These are phyloP conservation scores for Cyclopterus lumpus DNA, from an alignment of 2,797 vertebrate species.

Conservation along the genomic window DNA sequence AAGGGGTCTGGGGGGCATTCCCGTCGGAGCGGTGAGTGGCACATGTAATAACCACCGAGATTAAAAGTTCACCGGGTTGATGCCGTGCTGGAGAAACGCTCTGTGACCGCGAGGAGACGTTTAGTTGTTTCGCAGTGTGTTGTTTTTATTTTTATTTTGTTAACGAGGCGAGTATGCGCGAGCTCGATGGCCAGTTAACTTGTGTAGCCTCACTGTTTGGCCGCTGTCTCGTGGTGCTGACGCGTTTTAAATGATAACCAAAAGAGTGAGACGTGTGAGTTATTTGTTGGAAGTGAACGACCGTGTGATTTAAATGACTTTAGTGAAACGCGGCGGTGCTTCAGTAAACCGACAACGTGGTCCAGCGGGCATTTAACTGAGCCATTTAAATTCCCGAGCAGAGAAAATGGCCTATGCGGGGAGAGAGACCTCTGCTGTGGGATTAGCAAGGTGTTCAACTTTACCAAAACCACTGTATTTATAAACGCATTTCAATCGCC, in stretches of 20 bases:
- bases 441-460: slow-evolving; percentile 39
- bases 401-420: slow-evolving; percentile 64
- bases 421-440: slow-evolving; percentile 14
- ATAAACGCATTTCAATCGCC: not conserved
- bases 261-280: not conserved
- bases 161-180: slow-evolving; percentile 17
- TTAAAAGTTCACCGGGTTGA: slow-evolving; percentile 50
- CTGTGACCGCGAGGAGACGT: not conserved
- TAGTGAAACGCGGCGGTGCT: not conserved
- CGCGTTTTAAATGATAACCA: slow-evolving; percentile 9
- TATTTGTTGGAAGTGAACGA: not conserved
- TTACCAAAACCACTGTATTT: not conserved
- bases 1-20: slow-evolving; percentile 84
- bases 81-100: not conserved
- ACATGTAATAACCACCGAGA: slow-evolving; percentile 37
- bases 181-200: slow-evolving; percentile 59
- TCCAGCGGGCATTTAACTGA: slow-evolving; percentile 66
- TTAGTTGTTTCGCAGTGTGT: not conserved
- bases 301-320: not conserved
- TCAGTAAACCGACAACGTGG: slow-evolving; percentile 40
- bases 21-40: slow-evolving; percentile 80
- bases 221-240: slow-evolving; percentile 55
- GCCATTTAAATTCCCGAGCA: slow-evolving; percentile 71
- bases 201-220: slow-evolving; percentile 45
- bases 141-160: not conserved